Conservation (phyloP, 2,888 invertebrate species). For the Geotrupes spiniger region DNA sequence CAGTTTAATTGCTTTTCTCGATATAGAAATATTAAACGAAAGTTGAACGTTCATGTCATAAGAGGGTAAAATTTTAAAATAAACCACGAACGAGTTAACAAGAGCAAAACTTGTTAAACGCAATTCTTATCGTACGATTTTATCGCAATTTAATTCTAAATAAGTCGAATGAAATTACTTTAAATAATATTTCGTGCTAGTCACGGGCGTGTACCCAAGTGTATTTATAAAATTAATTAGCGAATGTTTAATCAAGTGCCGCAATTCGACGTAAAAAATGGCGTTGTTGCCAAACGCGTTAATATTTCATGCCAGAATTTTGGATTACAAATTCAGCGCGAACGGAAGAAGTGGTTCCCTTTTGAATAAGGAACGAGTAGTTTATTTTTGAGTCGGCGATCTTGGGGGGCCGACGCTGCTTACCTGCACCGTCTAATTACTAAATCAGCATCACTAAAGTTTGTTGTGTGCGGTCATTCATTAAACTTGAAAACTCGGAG, state of each 20-base stretch:
- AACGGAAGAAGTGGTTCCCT: slow-evolving; percentile 2
- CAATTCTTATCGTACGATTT: slow-evolving; percentile 3
- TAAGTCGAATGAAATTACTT: not conserved
- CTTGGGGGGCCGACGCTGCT: slow-evolving; percentile 31
- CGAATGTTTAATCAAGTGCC: no score
- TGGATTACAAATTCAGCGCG: not conserved
- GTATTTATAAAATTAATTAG: no score
- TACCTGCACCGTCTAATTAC: slow-evolving; percentile 48
- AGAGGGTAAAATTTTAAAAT: no score
- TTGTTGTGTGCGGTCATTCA: slow-evolving; percentile 50
- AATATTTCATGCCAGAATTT: not conserved
- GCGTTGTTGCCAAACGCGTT: not conserved
- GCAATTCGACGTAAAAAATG: no score
- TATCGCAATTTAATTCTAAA: slow-evolving; percentile 2
- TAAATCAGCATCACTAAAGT: slow-evolving; percentile 49
- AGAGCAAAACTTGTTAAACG: slow-evolving; percentile 1
- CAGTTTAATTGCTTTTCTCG: no score
- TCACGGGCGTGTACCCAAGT: no score
- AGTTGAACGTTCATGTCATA: no score
- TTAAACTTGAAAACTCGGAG: slow-evolving; percentile 47
- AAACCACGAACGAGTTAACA: no score
- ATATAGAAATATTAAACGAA: no score
- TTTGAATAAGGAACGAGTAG: slow-evolving; percentile 9
- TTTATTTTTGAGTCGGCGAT: slow-evolving; percentile 31
- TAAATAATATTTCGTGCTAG: no score